phyloP scores from a whole-genome alignment of 2,888 invertebrate species.

The Hydriomena furcata region DNA sequence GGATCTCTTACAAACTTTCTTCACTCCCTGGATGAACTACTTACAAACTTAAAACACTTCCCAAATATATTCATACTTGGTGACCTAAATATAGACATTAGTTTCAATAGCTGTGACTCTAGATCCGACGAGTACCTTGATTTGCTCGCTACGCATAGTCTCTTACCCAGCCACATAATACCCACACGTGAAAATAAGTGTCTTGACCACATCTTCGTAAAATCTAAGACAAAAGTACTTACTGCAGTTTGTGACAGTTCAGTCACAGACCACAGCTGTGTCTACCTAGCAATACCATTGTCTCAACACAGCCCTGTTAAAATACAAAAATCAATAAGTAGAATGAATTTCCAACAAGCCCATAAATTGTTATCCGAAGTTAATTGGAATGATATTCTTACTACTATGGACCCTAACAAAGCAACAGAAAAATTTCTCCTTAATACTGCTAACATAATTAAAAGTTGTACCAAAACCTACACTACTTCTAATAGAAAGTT shows the following conservation, averaged over 20 bases:
- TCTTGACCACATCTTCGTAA: not conserved
- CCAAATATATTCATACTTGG: conserved; percentile 1
- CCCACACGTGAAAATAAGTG: not conserved
- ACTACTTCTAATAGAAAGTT: not conserved
- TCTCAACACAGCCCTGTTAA: not conserved
- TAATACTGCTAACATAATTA: not conserved
- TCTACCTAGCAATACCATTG: not conserved
- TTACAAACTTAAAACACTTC: not conserved
- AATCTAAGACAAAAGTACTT: not conserved
- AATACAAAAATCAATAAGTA: not conserved
- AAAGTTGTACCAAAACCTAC: not conserved
- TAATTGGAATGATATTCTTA: not conserved
- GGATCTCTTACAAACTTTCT: not conserved
- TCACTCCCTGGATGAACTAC: not conserved
- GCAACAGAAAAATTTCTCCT: not conserved
- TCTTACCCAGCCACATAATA: not conserved
- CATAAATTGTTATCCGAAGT: not conserved
- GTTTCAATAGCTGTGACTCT: not conserved
- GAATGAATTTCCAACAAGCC: not conserved
- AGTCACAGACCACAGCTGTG: conserved; percentile 2
- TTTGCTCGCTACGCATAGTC: not conserved
- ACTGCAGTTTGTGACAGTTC: conserved; percentile 6
- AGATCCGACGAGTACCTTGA: conserved; percentile 5
- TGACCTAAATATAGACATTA: not conserved
- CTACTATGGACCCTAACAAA: not conserved